A percentile compares a stretch with the other conserved stretches of the same genome.
phyloP scores from a whole-genome alignment of 2,797 vertebrate species.

The Peromyscus attwateri region DNA sequence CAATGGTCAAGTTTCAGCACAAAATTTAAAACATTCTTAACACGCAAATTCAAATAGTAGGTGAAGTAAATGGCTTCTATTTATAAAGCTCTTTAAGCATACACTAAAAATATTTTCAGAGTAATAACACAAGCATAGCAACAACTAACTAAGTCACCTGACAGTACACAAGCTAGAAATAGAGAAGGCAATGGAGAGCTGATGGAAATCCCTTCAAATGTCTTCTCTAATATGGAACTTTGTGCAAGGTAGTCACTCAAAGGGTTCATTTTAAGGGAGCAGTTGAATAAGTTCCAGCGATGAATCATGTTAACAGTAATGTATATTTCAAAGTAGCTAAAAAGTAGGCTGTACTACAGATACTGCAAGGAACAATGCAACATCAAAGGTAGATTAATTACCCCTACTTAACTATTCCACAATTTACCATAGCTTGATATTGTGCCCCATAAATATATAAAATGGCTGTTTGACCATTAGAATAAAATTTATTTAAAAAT shows the following conservation, averaged over 20 bases:
- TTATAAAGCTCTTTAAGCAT: constrained; percentile 40
- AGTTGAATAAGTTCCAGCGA: not conserved
- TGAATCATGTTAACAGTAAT: not conserved
- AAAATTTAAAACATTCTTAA: constrained; percentile 34
- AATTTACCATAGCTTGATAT: not conserved
- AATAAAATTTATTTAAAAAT: not conserved
- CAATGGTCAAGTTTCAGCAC: not conserved
- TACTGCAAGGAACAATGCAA: not conserved
- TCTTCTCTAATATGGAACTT: not conserved
- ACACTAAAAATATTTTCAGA: not conserved
- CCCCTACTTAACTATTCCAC: not conserved
- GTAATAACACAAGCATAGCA: constrained; percentile 25
- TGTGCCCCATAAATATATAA: not conserved
- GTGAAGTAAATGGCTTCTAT: constrained; percentile 2
- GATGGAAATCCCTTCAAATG: not conserved
- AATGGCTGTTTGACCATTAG: not conserved
- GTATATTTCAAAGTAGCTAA: not conserved
- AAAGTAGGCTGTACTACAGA: not conserved
- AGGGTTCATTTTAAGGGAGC: not conserved
- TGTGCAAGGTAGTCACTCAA: not conserved
- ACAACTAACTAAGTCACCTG: not conserved
- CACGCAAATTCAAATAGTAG: constrained; percentile 6
- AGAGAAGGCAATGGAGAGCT: not conserved
- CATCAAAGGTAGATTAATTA: not conserved
- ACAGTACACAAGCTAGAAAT: not conserved